Percentiles rank a stretch among this genome's conserved stretches.
These are phyloP conservation scores for Anableps anableps DNA, from an alignment of 2,797 vertebrate species.

Conservation along the genomic window DNA sequence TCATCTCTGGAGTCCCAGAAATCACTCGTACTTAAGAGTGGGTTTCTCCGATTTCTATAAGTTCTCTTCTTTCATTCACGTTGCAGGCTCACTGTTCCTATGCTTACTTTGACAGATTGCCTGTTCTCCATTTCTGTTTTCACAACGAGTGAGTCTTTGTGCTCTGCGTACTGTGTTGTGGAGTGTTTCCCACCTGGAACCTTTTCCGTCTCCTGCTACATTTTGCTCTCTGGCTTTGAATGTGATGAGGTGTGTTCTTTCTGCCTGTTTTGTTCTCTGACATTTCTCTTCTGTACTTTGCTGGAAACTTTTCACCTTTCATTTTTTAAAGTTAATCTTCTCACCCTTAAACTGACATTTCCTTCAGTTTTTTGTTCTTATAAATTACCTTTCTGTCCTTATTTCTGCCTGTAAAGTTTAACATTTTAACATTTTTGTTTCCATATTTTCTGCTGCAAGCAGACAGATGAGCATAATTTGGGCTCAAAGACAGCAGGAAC, in stretches of 20 bases:
- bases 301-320: constrained; percentile 33
- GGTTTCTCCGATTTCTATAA: constrained; percentile 55
- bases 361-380: neutral
- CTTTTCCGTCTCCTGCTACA: constrained; percentile 21
- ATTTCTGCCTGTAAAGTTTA: neutral
- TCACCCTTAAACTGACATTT: constrained; percentile 14
- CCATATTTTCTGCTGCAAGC: neutral
- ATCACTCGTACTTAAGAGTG: constrained; percentile 46
- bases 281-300: constrained; percentile 38
- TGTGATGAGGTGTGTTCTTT: constrained; percentile 39
- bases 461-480: constrained; percentile 1
- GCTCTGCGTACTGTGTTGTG: constrained; percentile 34
- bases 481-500: neutral
- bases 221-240: constrained; percentile 29
- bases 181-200: constrained; percentile 48
- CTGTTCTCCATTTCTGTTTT: constrained; percentile 49
- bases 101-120: constrained; percentile 50
- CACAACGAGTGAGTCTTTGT: constrained; percentile 30
- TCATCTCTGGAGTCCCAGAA: constrained; percentile 66
- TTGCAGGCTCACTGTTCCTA: constrained; percentile 22
- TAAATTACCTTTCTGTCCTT: neutral
- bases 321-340: constrained; percentile 1
- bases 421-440: neutral
- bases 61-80: constrained; percentile 42
- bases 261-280: constrained; percentile 30